A percentile compares a stretch with the other conserved stretches of the same genome.
Conservation (phyloP, 2,888 invertebrate species). For the Leucoptera coffeella region DNA sequence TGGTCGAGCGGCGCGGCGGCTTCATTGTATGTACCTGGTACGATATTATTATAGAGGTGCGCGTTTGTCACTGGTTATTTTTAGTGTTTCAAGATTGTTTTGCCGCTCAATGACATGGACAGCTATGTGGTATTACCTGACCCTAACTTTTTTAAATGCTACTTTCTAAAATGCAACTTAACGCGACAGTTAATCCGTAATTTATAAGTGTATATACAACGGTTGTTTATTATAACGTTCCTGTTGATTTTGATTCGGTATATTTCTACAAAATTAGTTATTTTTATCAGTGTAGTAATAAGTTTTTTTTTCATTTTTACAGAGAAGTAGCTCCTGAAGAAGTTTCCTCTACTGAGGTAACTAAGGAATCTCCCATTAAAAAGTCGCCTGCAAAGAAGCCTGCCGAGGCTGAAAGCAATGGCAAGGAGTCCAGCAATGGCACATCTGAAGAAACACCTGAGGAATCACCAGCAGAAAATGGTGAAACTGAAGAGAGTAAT, state of each 20-base stretch:
- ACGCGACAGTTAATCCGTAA: no score
- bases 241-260: no score
- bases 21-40: slow-evolving; percentile 3
- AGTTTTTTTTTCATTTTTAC: no score
- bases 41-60: slow-evolving; percentile 1
- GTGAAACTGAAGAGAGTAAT: slow-evolving; percentile 39
- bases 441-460: slow-evolving; percentile 30
- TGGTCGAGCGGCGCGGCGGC: no score
- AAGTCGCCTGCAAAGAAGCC: slow-evolving; percentile 47
- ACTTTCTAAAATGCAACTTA: slow-evolving; percentile 46
- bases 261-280: no score
- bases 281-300: no score
- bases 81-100: slow-evolving; percentile 26
- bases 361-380: slow-evolving; percentile 43
- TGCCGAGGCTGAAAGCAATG: slow-evolving; percentile 39
- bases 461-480: slow-evolving; percentile 31
- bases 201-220: no score
- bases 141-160: slow-evolving; percentile 14
- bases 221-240: no score
- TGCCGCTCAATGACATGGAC: no score
- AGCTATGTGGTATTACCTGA: no score
- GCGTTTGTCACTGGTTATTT: slow-evolving; percentile 51
- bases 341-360: slow-evolving; percentile 36
- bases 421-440: slow-evolving; percentile 12
- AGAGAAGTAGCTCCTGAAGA: slow-evolving; percentile 41